These are phyloP conservation scores for Telenomus remus DNA, from an alignment of 1,140 invertebrate genomes.

Conservation along the genomic window DNA sequence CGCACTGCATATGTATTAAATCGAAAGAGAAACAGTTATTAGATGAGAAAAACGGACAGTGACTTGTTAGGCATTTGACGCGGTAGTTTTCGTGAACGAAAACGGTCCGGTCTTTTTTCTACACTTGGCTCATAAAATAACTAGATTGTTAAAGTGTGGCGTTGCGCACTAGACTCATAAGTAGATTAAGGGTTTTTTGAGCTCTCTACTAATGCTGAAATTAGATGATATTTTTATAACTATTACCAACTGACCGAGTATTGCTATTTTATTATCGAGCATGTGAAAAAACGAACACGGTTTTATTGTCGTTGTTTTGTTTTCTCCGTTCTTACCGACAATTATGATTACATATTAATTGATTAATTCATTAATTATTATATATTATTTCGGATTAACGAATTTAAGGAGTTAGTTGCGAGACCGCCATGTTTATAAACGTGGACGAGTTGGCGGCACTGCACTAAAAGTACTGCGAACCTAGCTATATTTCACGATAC, in stretches of 20 bases:
- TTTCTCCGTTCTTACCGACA: conserved; percentile 16
- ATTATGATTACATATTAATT: conserved; percentile 33
- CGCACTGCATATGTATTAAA: conserved; percentile 9
- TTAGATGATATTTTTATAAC: conserved; percentile 74
- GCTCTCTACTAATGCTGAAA: conserved; percentile 72
- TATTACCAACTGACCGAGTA: conserved; percentile 70
- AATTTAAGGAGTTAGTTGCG: conserved; percentile 63
- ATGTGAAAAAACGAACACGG: conserved; percentile 61
- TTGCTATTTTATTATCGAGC: conserved; percentile 72
- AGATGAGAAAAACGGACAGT: conserved; percentile 63
- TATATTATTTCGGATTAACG: conserved; percentile 64
- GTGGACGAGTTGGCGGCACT: not conserved
- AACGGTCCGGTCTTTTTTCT: conserved; percentile 55
- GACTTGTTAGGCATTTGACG: conserved; percentile 68
- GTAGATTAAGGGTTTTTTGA: conserved; percentile 63
- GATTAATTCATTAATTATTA: conserved; percentile 33
- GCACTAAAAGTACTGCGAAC: not conserved
- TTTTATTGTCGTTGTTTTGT: conserved; percentile 46
- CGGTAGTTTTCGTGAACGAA: not conserved
- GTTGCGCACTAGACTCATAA: conserved; percentile 52
- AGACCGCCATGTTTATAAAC: conserved; percentile 60
- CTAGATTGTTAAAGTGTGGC: conserved; percentile 57
- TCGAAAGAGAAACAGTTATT: not conserved
- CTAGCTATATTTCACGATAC: too few relatives aligned
- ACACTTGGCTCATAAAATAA: conserved; percentile 53